A percentile compares a stretch with the other conserved stretches of the same genome.
These are phyloP conservation scores for Trichogramma evanescens DNA, from an alignment of 2,888 invertebrate species.

Conservation along the genomic window DNA sequence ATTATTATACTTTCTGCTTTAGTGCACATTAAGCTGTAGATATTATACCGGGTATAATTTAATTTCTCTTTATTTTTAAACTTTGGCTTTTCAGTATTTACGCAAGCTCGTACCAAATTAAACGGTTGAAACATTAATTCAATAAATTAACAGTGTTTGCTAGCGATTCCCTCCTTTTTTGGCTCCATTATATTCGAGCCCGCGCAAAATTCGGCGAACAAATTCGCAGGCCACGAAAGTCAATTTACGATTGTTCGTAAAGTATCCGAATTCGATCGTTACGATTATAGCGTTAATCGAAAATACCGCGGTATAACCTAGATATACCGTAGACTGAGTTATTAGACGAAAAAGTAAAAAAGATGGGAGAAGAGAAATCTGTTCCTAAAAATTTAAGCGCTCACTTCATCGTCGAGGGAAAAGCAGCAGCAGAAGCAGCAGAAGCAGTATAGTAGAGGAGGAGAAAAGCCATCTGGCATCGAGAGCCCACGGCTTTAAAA, in stretches of 20 bases:
- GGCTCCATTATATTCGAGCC: no score
- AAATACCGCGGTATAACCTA: slow-evolving; percentile 6
- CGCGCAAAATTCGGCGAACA: no score
- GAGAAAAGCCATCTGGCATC: not conserved
- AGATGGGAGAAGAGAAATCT: not conserved
- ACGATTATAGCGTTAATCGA: slow-evolving; percentile 13
- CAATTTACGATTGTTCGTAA: slow-evolving; percentile 9
- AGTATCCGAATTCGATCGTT: slow-evolving; percentile 9
- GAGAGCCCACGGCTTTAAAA: slow-evolving; percentile 13
- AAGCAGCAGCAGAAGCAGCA: not conserved
- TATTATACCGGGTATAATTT: no score
- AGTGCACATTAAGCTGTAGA: no score
- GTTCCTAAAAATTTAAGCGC: no score
- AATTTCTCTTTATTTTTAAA: no score
- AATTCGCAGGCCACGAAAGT: not conserved
- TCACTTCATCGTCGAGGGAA: not conserved
- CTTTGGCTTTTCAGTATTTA: no score
- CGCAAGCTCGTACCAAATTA: no score
- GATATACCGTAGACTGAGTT: slow-evolving; percentile 10
- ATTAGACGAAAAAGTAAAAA: not conserved
- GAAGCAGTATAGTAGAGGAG: not conserved
- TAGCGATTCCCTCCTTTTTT: no score
- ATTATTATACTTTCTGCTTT: no score
- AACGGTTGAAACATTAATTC: not conserved
- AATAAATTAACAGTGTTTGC: not conserved